A percentile compares a stretch with the other conserved stretches of the same genome.
Evolutionary conservation across 2,113 vertebrate species (phyloP).

Genomic region (Mustela nigripes): DNA sequence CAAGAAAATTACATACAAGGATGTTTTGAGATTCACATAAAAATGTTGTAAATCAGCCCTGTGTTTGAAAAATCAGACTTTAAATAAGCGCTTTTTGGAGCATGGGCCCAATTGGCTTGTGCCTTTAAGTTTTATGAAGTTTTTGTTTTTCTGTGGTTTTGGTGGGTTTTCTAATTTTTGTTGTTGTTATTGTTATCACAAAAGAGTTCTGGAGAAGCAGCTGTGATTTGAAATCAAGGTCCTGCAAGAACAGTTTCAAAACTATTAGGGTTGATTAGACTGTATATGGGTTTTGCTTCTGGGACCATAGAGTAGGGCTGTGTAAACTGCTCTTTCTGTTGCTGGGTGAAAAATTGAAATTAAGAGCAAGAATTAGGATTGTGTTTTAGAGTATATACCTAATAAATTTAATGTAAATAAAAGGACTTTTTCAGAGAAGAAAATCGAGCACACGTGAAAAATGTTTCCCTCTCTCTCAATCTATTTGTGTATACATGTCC

Average conservation of each 20-base stretch:
- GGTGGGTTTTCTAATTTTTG: slow-evolving; percentile 73
- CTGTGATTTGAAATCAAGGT: slow-evolving; percentile 63
- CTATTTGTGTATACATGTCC: background rate
- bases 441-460: background rate
- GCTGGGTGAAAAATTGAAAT: slow-evolving; percentile 24
- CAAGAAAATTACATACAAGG: slow-evolving; percentile 80
- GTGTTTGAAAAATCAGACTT: slow-evolving; percentile 74
- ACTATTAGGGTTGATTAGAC: background rate
- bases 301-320: background rate
- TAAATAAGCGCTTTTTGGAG: slow-evolving; percentile 59
- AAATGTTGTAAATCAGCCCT: slow-evolving; percentile 74
- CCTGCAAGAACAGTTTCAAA: slow-evolving; percentile 50
- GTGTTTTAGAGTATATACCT: slow-evolving; percentile 16
- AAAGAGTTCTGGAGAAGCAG: slow-evolving; percentile 63
- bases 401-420: slow-evolving; percentile 43
- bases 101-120: background rate
- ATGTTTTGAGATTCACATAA: slow-evolving; percentile 77
- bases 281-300: background rate
- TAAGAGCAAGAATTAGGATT: background rate
- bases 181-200: slow-evolving; percentile 64
- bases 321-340: background rate
- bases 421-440: slow-evolving; percentile 21
- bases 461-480: background rate
- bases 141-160: slow-evolving; percentile 73
- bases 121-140: slow-evolving; percentile 61